Evolutionary conservation across 2,888 invertebrate species (phyloP), one percentile per base, ranked within the genome.

Genomic region (Meta bourneti): DNA sequence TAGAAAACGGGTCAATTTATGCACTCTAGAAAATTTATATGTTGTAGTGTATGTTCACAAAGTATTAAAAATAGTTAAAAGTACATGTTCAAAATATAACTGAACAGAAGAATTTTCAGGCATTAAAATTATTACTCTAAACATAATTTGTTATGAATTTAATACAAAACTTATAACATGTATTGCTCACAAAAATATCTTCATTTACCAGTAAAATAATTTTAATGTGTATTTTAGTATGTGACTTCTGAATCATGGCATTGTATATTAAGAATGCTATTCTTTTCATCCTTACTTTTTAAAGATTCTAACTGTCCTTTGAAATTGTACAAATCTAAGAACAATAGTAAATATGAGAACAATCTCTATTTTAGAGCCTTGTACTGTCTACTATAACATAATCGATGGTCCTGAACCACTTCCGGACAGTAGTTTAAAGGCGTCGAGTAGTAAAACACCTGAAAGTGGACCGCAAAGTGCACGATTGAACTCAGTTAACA

Each of bases 351-450:
- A 34, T 34, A 1, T 34, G 34, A 34, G 34, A 13, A 13, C n/a
- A 6, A 61, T 61, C 51, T 70, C n/a, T 78, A 16, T 80, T 84
- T 51, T 75, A 93, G 93, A 81, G n/a, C 88, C 93, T 5, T 93
- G 93, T 69, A 83, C 78, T 0, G 88, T 90, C n/a, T 93, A 89
- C 54, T 89, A 92, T 72, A 54, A 78, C 19, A 49, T 90, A 34
- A 72, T 88, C 4, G 92, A 92, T 70, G 92, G 92, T 6, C 89
- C 75, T 6, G 6, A 74, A 8, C 90, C 93, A 13, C 8, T 93
- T 19, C 84, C 90, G 1, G 93, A 93, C 19, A 72, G 61, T 13
- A 79, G 61, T 20, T 19, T 93, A 8, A 93, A 81, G 69, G 87
- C 93, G 9, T 93, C 93, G 7, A 84, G 80, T 9, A 93, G 93